A percentile compares a stretch with the other conserved stretches of the same genome.
These are phyloP conservation scores for Notarius lentiginosus DNA, from an alignment of 2,113 vertebrate species.

Conservation along the genomic window DNA sequence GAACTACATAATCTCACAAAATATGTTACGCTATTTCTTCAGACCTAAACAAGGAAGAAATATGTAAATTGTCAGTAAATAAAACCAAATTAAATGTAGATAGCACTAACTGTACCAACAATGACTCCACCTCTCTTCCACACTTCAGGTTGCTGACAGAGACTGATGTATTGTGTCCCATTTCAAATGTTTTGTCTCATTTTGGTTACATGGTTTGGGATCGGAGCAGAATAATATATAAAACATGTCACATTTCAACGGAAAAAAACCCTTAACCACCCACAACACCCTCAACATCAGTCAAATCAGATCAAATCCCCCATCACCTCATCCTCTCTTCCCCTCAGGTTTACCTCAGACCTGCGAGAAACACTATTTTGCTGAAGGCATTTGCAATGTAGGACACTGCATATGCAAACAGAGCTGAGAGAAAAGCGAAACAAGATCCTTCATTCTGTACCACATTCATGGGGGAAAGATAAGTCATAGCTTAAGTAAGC, in stretches of 20 bases:
- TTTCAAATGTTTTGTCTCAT: background rate
- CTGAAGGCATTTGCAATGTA: background rate
- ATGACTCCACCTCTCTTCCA: background rate
- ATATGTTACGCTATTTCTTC: no score
- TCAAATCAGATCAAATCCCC: background rate
- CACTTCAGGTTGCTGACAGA: background rate
- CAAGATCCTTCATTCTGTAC: background rate
- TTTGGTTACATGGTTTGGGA: background rate
- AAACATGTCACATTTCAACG: background rate
- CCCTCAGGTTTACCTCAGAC: conserved; percentile 1
- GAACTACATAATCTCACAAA: no score
- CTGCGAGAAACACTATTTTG: background rate
- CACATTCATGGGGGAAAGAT: background rate
- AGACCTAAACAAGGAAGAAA: background rate
- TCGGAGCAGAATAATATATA: background rate
- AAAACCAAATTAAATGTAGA: background rate
- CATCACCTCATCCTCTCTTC: background rate
- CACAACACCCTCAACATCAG: background rate
- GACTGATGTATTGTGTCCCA: background rate
- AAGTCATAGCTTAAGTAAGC: background rate
- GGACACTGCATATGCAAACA: background rate
- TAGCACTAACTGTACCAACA: background rate
- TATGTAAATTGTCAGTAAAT: background rate
- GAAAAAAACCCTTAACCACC: background rate
- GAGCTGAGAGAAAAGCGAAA: background rate